A percentile compares a stretch with the other conserved stretches of the same genome.
phyloP scores from a whole-genome alignment of 1,140 invertebrate genomes.

The Mycetomoellerius zeteki region DNA sequence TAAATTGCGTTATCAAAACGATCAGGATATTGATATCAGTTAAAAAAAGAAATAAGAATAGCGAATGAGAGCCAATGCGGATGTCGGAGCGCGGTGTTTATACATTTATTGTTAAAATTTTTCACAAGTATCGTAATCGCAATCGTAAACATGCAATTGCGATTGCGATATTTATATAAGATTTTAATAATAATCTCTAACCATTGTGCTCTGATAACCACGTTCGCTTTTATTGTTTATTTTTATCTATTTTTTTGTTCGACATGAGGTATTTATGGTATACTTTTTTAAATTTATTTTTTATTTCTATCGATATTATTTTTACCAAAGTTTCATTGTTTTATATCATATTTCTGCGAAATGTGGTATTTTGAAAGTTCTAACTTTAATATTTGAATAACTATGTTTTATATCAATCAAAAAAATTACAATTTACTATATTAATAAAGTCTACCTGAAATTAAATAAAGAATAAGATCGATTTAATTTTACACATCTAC shows the following conservation, averaged over 20 bases:
- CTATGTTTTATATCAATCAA: neutral
- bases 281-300: neutral
- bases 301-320: neutral
- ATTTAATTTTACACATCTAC: neutral
- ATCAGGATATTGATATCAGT: no score
- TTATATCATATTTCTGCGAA: neutral
- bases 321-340: neutral
- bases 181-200: no score
- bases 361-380: neutral
- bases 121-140: no score
- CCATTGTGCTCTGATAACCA: no score
- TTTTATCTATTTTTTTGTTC: neutral
- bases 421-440: neutral
- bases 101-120: no score
- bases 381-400: constrained; percentile 2
- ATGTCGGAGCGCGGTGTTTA: no score
- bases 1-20: neutral
- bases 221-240: no score
- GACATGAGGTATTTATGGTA: constrained; percentile 1
- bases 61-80: no score
- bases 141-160: no score
- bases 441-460: neutral
- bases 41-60: no score
- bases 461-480: neutral
- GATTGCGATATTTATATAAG: no score